A percentile compares a stretch with the other conserved stretches of the same genome.
Conservation (phyloP, 2,888 invertebrate species). For the Pinctada fucata region DNA sequence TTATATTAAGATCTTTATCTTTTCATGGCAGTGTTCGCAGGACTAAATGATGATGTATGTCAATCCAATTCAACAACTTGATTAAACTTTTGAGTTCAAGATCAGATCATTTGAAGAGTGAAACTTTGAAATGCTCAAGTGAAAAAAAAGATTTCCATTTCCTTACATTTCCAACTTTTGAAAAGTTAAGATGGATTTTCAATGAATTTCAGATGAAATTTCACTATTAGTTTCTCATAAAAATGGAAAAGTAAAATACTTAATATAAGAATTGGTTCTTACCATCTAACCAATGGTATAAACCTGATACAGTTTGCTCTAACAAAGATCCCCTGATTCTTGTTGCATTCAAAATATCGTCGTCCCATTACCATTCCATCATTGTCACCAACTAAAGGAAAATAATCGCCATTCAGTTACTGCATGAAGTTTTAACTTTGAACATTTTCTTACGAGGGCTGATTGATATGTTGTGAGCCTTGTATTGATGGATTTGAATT, state of each 20-base stretch:
- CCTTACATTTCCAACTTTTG: no score
- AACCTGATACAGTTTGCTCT: constrained; percentile 71
- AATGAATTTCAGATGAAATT: no score
- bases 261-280: constrained; percentile 25
- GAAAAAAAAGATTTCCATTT: no score
- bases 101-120: no score
- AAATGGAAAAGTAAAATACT: no score
- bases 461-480: no score
- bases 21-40: background rate
- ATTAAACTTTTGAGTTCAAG: background rate
- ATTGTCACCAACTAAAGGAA: constrained; percentile 69
- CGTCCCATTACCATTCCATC: constrained; percentile 72
- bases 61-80: background rate
- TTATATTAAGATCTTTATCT: background rate
- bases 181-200: no score
- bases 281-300: constrained; percentile 71
- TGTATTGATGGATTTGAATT: no score
- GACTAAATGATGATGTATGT: background rate
- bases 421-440: no score
- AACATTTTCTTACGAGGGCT: no score
- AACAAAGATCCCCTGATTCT: constrained; percentile 71
- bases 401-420: background rate
- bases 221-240: no score
- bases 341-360: constrained; percentile 71
- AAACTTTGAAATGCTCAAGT: no score